Base-by-base conservation (phyloP, 30 jellyfish, hydroid and myxozoan species). In the Hydra vulgaris region DNA sequence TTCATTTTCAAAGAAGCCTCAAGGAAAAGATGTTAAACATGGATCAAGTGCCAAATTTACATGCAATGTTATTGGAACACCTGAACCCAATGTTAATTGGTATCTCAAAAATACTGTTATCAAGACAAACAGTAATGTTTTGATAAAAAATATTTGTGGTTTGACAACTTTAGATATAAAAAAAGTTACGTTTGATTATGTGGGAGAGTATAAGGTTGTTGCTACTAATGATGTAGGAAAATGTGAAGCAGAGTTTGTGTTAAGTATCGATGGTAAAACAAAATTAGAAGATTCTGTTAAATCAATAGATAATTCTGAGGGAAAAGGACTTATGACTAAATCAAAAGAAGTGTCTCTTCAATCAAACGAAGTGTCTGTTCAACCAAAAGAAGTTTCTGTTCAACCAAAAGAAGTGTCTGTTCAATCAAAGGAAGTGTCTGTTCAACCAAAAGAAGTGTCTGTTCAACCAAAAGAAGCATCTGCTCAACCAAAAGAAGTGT, bases 11-110 rank as follows among this genome's bases (percentile, higher is more conserved):
- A 67, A 86, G 80, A 86, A 90, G 67, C 97, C 97, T 0, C 91
- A 94, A 27, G 74, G 81, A 54, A 79, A 91, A 71, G 66, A 89
- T 16, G 89, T 90, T 18, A 70, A 83, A 20, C 82, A 70, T 77
- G 95, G 95, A 4, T 72, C 87, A n/a, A 81, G 82, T 16, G 95
- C 73, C 0, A 89, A 95, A 8, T 87, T 92, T 72, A 82, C 96
- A 25, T 78, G 90, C 53, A 70, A 75, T 73, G 81, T 74, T 15
- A 74, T 24, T 15, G 90, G 90, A 52, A 21, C 61, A 17, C 90
- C 90, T 15, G 90, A 83, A n/a, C 90, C 90, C 15, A 27, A 16
- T 26, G n/a, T 83, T 4, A 70, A 83, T 1, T 83, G 90, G 90
- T 74, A 15, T 53, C 55, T 22, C 26, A 53, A 71, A 1, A 76